phyloP scores from a whole-genome alignment of 2,113 vertebrate species.

The Hystrix brachyura region DNA sequence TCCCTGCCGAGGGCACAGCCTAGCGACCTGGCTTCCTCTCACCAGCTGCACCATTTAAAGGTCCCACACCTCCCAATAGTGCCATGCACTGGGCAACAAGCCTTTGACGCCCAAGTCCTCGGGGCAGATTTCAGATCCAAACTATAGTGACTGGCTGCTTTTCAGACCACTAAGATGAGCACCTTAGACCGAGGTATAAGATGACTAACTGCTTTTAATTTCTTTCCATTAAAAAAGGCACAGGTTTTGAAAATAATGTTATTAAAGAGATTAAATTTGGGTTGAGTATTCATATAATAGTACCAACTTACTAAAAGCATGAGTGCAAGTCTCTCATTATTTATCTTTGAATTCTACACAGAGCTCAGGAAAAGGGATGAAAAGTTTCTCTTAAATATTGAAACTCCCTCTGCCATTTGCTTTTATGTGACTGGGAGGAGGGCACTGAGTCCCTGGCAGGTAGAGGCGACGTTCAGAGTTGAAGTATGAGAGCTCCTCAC shows the following conservation, averaged over 20 bases:
- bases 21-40: neutral
- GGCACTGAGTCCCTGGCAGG: neutral
- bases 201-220: neutral
- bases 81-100: neutral
- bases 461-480: neutral
- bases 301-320: neutral
- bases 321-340: neutral
- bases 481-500: neutral
- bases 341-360: neutral
- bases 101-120: neutral
- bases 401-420: neutral
- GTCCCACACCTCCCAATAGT: too few species aligned
- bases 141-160: neutral
- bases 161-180: neutral
- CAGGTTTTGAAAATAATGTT: conserved; percentile 1
- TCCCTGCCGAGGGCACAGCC: neutral
- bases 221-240: neutral
- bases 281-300: neutral
- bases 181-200: neutral
- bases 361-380: neutral
- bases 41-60: too few species aligned
- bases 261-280: neutral
- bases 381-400: neutral
- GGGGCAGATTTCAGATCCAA: neutral
- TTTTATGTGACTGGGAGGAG: neutral